These are phyloP conservation scores for Lycopodina hypogea DNA, from an alignment of 37 sponge, comb jelly and placozoan genomes.

Conservation along the genomic window DNA sequence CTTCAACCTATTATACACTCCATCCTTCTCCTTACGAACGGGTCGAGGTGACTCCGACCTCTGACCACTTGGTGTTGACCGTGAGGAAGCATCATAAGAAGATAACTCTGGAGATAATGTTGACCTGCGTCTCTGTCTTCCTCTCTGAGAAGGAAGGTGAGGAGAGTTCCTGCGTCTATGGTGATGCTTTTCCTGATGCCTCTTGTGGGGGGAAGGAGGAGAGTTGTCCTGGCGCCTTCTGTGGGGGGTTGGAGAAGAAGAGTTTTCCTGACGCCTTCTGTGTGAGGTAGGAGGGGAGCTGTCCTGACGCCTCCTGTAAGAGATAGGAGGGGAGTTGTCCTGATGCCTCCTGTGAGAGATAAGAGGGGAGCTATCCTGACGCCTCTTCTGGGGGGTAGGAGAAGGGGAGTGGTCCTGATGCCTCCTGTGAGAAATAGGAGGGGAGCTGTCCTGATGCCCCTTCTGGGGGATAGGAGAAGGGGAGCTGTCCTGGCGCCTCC, in stretches of 20 bases:
- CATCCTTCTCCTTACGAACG: neutral
- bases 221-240: neutral
- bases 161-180: neutral
- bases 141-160: slow-evolving; percentile 3
- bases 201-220: neutral
- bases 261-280: neutral
- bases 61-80: too few species aligned
- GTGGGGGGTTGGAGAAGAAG: neutral
- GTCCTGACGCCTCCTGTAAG: neutral
- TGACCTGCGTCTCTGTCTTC: neutral
- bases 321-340: neutral
- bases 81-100: neutral
- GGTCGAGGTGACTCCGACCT: too few species aligned
- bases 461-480: neutral
- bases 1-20: neutral
- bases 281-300: neutral
- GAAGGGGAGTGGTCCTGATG: neutral
- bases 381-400: neutral
- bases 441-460: neutral
- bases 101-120: neutral
- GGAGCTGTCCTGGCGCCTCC: neutral
- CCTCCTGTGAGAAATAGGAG: too few species aligned
- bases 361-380: too few species aligned
- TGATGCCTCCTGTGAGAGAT: too few species aligned
- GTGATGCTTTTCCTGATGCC: slow-evolving; percentile 3